Conservation (phyloP, 2,888 invertebrate genomes). For the Ennomos fuscantarius region DNA sequence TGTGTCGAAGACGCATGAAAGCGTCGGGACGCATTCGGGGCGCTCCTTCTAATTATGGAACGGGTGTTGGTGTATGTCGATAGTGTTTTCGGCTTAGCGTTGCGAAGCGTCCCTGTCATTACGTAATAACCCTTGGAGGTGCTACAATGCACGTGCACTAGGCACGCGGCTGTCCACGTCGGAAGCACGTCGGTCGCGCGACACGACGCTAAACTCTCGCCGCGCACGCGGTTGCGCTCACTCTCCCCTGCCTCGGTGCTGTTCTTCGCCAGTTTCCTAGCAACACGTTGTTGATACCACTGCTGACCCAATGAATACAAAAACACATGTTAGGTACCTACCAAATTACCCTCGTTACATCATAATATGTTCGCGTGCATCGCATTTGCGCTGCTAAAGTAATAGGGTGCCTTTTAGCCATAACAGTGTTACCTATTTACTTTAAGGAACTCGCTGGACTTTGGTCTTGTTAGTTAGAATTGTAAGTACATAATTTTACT, state of each 20-base stretch:
- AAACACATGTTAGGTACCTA: slow-evolving; percentile 72
- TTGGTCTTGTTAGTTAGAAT: slow-evolving; percentile 40
- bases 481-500: slow-evolving; percentile 24
- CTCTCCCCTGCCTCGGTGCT: slow-evolving; percentile 19
- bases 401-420: slow-evolving; percentile 62
- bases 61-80: slow-evolving; percentile 66
- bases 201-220: slow-evolving; percentile 38
- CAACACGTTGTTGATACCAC: slow-evolving; percentile 83
- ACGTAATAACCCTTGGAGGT: slow-evolving; percentile 74
- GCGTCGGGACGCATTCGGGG: slow-evolving; percentile 69
- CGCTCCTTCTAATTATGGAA: slow-evolving; percentile 83
- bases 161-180: slow-evolving; percentile 81
- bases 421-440: slow-evolving; percentile 55
- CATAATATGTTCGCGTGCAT: slow-evolving; percentile 62
- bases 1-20: slow-evolving; percentile 75
- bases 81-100: slow-evolving; percentile 60
- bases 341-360: slow-evolving; percentile 70
- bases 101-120: slow-evolving; percentile 64
- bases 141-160: slow-evolving; percentile 68
- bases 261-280: slow-evolving; percentile 75
- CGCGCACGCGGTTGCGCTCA: slow-evolving; percentile 52
- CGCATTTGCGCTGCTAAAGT: slow-evolving; percentile 60
- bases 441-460: slow-evolving; percentile 41
- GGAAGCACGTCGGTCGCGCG: slow-evolving; percentile 58
- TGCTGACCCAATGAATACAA: slow-evolving; percentile 80